These are phyloP conservation scores for Dicaeum eximium DNA, from an alignment of 2,113 vertebrate genomes.

Conservation along the genomic window DNA sequence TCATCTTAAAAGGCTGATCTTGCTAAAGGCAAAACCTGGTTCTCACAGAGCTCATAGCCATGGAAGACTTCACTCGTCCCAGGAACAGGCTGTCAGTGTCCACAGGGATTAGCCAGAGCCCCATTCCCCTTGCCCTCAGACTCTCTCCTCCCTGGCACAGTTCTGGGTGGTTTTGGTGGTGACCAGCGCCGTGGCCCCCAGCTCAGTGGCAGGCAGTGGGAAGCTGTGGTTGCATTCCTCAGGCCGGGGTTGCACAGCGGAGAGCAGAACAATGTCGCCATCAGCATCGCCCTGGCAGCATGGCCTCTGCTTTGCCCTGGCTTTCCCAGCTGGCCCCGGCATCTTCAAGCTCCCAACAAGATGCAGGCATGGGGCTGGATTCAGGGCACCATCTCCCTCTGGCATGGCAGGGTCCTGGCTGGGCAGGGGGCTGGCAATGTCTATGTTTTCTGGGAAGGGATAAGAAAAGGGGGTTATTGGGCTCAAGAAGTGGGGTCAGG, in stretches of 20 bases:
- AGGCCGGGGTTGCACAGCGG: neutral
- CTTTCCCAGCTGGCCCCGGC: neutral
- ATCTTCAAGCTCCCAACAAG: neutral
- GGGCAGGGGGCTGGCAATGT: neutral
- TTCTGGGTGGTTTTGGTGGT: conserved; percentile 75
- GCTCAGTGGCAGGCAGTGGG: conserved; percentile 74
- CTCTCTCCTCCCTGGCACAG: neutral
- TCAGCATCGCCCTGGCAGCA: neutral
- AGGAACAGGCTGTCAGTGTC: neutral
- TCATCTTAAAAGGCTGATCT: neutral
- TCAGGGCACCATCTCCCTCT: neutral
- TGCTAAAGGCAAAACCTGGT: neutral
- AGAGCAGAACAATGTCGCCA: neutral
- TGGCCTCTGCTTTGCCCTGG: neutral
- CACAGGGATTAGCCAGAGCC: neutral
- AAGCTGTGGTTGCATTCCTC: conserved; percentile 55
- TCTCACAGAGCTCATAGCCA: neutral
- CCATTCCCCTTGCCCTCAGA: neutral
- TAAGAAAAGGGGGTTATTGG: neutral
- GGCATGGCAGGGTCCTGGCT: neutral
- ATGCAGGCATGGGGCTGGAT: neutral
- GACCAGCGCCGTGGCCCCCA: conserved; percentile 74
- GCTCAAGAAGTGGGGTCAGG: neutral
- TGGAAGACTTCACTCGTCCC: neutral
- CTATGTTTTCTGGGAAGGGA: neutral